Evolutionary conservation across 1,140 invertebrate genomes (phyloP).

Genomic region (Choristoneura fumiferana): DNA sequence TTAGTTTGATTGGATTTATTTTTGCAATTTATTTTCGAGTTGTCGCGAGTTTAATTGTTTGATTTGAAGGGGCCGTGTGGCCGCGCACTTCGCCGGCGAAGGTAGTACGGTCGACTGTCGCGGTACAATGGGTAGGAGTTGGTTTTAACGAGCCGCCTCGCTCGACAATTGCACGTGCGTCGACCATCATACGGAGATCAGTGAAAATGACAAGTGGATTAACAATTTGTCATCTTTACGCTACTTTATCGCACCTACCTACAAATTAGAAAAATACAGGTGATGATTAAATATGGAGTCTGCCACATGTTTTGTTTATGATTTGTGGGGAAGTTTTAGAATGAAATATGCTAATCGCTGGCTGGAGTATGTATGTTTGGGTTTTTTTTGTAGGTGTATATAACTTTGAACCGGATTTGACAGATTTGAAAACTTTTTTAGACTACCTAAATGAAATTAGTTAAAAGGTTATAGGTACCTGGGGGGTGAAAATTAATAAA

Average conservation of each 20-base stretch:
- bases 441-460: no score
- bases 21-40: conserved; percentile 28
- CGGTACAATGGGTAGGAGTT: conserved; percentile 44
- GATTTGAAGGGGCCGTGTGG: conserved; percentile 40
- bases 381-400: no score
- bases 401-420: no score
- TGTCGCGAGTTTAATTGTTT: conserved; percentile 51
- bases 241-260: conserved; percentile 12
- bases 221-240: conserved; percentile 11
- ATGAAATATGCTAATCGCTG: no score
- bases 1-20: conserved; percentile 31
- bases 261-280: conserved; percentile 8
- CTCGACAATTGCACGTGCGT: conserved; percentile 15
- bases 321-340: no score
- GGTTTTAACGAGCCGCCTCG: conserved; percentile 47
- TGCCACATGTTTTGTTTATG: no score
- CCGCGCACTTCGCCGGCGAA: conserved; percentile 43
- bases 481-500: no score
- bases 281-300: no score
- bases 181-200: neutral
- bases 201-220: conserved; percentile 13
- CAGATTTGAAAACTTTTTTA: no score
- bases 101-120: conserved; percentile 60
- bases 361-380: no score
- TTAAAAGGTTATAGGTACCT: no score